Evolutionary conservation across 2,113 vertebrate species (phyloP).

Genomic region (Pelodiscus sinensis): DNA sequence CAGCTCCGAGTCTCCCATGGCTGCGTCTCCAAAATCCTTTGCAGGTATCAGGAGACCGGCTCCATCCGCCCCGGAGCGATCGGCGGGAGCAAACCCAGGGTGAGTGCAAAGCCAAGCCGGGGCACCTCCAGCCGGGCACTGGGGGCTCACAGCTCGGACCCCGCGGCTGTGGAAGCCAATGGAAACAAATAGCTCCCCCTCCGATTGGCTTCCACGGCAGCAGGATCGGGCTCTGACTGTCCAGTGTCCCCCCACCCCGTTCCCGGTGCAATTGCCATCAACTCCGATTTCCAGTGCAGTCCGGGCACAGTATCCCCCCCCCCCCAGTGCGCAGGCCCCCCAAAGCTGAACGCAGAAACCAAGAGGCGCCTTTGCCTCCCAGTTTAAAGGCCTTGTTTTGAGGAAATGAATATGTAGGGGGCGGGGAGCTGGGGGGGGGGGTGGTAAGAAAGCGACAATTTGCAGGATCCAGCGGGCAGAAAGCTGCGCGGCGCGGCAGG

Average conservation of each 20-base stretch:
- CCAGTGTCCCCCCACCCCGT: no score
- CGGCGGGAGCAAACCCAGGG: slow-evolving; percentile 98
- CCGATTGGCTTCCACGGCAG: neutral
- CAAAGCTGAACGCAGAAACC: neutral
- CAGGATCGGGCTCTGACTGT: neutral
- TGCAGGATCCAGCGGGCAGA: neutral
- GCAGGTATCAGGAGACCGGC: slow-evolving; percentile 97
- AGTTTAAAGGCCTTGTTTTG: neutral
- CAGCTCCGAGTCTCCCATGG: slow-evolving; percentile 97
- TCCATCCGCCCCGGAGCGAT: slow-evolving; percentile 98
- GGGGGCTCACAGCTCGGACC: no score
- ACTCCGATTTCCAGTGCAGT: neutral
- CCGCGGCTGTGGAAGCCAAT: neutral
- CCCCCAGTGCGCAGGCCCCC: no score
- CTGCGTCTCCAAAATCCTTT: slow-evolving; percentile 98
- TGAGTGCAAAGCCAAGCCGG: slow-evolving; percentile 81
- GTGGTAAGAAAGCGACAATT: neutral
- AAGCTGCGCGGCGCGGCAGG: neutral
- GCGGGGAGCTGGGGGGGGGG: neutral
- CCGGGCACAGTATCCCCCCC: neutral
- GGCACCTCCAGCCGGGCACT: neutral
- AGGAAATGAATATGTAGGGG: rapidly evolving
- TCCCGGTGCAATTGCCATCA: neutral
- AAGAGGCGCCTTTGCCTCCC: neutral
- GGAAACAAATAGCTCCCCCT: neutral